Base-by-base conservation (phyloP, 2,888 invertebrate genomes). In the Esperia sulphurella region DNA sequence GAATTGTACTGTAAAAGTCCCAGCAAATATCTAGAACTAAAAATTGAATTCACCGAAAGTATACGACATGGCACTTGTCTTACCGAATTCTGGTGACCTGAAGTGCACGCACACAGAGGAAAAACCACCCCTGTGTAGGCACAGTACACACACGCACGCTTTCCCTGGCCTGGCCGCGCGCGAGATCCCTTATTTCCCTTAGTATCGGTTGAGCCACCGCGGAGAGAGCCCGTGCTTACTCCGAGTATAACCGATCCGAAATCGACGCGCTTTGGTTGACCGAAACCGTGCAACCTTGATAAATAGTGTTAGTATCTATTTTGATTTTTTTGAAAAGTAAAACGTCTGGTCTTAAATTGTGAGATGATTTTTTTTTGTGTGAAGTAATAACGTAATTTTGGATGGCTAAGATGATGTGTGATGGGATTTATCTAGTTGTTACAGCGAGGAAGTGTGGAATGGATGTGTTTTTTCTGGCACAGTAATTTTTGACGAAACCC, bases 1-100 rank as follows among this genome's bases (percentile, higher is more conserved):
- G 21, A 21, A 21, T 21, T 21, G 21, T 21, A 21, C 5, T 5
- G 21, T 3, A 21, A 21, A 21, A 21, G 2, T 5, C 21, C 21
- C 3, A 21, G 21, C 2, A 21, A 5, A 21, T 21, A 21, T 21
- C 21, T 5, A 21, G 21, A 21, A 21, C 21, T 3, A 21, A 41
- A 39, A 39, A 39, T 6, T 6, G 39, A 13, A 39, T 7, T 7
- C 13, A 7, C 39, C 7, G 4, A 38, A 42, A 48, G 48, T 48
- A 45, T 83, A 78, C 82, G 82, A 75, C 83, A 79, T 67, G 69
- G 68, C 72, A 75, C 72, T 79, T 81, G 83, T 78, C 78, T 65
- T 63, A 77, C 83, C 77, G 76, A 84, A 83, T 79, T 78, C 80
- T 79, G 76, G 81, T 83, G 84, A 82, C 83, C 85, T 79, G 80